Evolutionary conservation across 2,113 vertebrate genomes (phyloP).

Genomic region (Ictalurus punctatus): DNA sequence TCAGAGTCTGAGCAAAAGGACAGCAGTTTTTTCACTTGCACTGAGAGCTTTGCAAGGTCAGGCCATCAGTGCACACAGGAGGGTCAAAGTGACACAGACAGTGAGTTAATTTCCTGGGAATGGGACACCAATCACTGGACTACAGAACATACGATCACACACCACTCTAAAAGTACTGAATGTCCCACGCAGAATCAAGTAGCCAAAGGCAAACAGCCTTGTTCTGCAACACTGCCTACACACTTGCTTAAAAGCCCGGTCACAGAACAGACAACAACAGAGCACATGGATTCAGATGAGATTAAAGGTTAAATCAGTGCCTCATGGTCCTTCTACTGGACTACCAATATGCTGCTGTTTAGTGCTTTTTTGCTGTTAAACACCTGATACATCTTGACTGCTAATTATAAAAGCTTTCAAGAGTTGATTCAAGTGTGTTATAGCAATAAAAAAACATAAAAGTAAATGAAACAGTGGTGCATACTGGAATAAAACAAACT

Average conservation of each 20-base stretch:
- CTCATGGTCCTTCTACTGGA: slow-evolving; percentile 2
- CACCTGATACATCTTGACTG: slow-evolving; percentile 25
- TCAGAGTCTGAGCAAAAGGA: slow-evolving; percentile 21
- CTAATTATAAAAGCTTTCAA: slow-evolving; percentile 16
- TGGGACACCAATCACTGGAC: slow-evolving; percentile 72
- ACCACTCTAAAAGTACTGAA: slow-evolving; percentile 51
- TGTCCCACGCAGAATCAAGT: slow-evolving; percentile 50
- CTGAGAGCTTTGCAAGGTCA: background rate
- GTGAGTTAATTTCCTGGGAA: slow-evolving; percentile 64
- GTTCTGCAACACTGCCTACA: slow-evolving; percentile 29
- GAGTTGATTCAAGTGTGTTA: slow-evolving; percentile 3
- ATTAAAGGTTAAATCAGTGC: slow-evolving; percentile 37
- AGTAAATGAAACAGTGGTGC: background rate
- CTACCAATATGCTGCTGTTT: slow-evolving; percentile 1
- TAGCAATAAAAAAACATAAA: background rate
- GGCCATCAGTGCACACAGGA: slow-evolving; percentile 8
- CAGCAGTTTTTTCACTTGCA: background rate
- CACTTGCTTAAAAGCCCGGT: slow-evolving; percentile 29
- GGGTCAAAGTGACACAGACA: slow-evolving; percentile 48
- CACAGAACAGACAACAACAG: slow-evolving; percentile 18
- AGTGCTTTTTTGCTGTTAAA: slow-evolving; percentile 14
- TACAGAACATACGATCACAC: slow-evolving; percentile 48
- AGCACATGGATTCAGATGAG: slow-evolving; percentile 43
- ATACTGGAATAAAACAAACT: slow-evolving; percentile 1
- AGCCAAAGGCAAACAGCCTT: slow-evolving; percentile 50